A percentile compares a stretch with the other conserved stretches of the same genome.
Evolutionary conservation across 2,888 invertebrate species (phyloP).

Genomic region (Cantharis rufa): DNA sequence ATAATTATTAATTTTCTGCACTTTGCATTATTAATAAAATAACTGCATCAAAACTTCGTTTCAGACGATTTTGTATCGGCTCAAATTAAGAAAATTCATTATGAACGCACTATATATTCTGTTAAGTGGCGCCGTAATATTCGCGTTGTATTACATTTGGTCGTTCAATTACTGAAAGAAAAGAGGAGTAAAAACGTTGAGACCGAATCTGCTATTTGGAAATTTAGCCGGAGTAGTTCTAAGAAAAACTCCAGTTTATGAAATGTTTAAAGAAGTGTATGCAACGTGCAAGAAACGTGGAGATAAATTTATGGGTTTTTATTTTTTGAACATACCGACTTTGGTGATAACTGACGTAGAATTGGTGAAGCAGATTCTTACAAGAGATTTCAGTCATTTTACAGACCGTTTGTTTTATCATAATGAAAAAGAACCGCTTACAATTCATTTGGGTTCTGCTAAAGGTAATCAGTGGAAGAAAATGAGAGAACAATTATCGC

Average conservation of each 20-base stretch:
- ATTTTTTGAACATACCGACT: slow-evolving; percentile 16
- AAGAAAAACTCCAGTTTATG: neutral
- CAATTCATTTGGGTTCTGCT: slow-evolving; percentile 49
- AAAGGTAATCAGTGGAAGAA: slow-evolving; percentile 58
- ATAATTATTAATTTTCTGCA: too few relatives aligned
- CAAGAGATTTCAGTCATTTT: slow-evolving; percentile 55
- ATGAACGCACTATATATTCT: neutral
- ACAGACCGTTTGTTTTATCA: slow-evolving; percentile 53
- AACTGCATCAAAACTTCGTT: too few relatives aligned
- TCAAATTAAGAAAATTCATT: too few relatives aligned
- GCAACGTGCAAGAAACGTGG: slow-evolving; percentile 7
- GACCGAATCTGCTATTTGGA: neutral
- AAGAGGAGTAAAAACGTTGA: neutral
- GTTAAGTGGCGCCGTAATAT: neutral
- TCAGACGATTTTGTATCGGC: too few relatives aligned
- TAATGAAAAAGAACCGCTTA: slow-evolving; percentile 51
- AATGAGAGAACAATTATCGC: slow-evolving; percentile 56
- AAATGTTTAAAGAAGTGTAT: neutral
- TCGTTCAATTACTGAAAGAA: neutral
- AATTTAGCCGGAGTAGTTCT: neutral
- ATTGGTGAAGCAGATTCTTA: slow-evolving; percentile 51
- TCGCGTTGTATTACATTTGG: neutral
- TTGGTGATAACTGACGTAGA: slow-evolving; percentile 45
- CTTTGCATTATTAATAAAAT: too few relatives aligned
- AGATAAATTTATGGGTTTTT: slow-evolving; percentile 13